A percentile compares a stretch with the other conserved stretches of the same genome.
Evolutionary conservation across 2,888 invertebrate species (phyloP).

Genomic region (Chydorus sphaericus): DNA sequence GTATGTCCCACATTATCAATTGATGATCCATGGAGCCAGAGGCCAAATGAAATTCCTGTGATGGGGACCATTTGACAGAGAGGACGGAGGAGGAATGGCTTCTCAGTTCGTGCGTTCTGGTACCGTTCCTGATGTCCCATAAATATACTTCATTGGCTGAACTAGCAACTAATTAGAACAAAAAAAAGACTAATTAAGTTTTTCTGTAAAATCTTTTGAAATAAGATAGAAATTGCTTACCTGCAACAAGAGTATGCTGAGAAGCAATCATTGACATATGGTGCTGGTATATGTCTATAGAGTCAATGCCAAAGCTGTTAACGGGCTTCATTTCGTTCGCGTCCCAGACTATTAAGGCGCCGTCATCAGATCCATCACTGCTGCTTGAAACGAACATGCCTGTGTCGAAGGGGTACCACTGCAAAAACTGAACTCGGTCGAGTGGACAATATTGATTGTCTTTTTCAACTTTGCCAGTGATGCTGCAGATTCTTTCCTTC

Average conservation of each 20-base stretch:
- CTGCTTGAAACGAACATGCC: conserved; percentile 36
- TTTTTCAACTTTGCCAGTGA: conserved; percentile 25
- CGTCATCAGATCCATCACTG: too few relatives aligned
- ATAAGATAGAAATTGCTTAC: background rate
- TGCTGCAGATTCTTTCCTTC: conserved; percentile 26
- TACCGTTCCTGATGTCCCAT: conserved; percentile 33
- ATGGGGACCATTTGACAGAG: conserved; percentile 32
- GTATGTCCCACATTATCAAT: conserved; percentile 34
- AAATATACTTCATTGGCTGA: conserved; percentile 25
- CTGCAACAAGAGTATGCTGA: background rate
- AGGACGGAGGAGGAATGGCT: conserved; percentile 26
- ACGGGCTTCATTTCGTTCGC: conserved; percentile 32
- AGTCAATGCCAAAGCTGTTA: conserved; percentile 28
- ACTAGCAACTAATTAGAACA: background rate
- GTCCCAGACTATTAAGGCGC: conserved; percentile 35
- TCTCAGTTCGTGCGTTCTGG: conserved; percentile 30
- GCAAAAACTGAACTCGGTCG: conserved; percentile 27
- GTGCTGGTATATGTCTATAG: conserved; percentile 30
- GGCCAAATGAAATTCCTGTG: conserved; percentile 30
- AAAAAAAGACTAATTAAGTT: background rate
- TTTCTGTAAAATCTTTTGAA: background rate
- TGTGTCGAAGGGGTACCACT: conserved; percentile 38
- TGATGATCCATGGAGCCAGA: conserved; percentile 32
- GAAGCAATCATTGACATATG: conserved; percentile 29
- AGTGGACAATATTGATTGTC: conserved; percentile 22